Evolutionary conservation across 2,797 vertebrate species (phyloP), one percentile per base, ranked within the genome.

Genomic region (Syngnathus acus): DNA sequence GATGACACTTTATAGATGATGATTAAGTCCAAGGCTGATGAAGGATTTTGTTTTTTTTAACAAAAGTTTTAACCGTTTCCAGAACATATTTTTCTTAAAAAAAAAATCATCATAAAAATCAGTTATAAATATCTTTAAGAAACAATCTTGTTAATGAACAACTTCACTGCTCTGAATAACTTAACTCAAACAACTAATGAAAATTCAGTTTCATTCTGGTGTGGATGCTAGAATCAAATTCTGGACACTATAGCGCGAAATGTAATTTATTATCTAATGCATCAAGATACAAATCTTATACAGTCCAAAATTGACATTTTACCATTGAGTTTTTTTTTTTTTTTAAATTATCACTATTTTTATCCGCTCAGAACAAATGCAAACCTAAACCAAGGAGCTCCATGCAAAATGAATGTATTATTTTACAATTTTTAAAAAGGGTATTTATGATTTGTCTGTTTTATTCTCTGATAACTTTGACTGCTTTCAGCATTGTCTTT

Each of bases 181-280:
- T 32, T 32, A 32, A 32, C 32, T 4, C 32, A 32, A 32, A 42
- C 59, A 43, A 61, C 13, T 3, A n/a, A 10, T 51, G 9, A 3
- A 21, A 23, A n/a, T 21, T 6, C 2, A 1, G 9, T 39, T 8
- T 40, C 4, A 11, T 42, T 61, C 38, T 1, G 5, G n/a, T 10
- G n/a, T 61, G 19, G 57, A 19, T 8, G 32, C 19, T 17, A 2
- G 39, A 5, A 21, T 65, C 32, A 32, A 32, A 66, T 67, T 51
- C 21, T 68, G 62, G 32, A 32, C 32, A 32, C 32, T 32, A 32
- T 32, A 32, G 32, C 32, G 4, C 4, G 4, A 32, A 32, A 32
- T 32, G 69, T 63, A 26, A 70, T 71, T 68, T 75, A n/a, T 64
- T 72, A 3, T 45, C 17, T 39, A 62, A 23, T 69, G 37, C 64